Conservation (phyloP, 2,888 invertebrate genomes). For the Eristalis pertinax region DNA sequence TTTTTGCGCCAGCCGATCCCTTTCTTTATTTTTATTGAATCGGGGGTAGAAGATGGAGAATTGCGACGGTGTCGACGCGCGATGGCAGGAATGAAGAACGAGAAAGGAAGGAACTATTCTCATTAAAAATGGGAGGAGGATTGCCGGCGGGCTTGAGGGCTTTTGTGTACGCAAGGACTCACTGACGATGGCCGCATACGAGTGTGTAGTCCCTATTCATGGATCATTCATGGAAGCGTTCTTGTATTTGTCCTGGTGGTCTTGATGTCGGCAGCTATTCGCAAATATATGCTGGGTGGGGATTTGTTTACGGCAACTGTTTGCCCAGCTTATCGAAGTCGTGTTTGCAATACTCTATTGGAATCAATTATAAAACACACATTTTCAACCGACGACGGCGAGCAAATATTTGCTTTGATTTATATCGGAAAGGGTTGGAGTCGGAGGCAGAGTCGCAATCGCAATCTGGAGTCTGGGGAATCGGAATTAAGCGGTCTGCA, state of each 20-base stretch:
- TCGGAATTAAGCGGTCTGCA: too few species aligned
- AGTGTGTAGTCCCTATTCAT: slow-evolving; percentile 17
- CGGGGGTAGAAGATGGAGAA: slow-evolving; percentile 18
- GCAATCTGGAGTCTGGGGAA: background rate
- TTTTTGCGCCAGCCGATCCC: slow-evolving; percentile 42
- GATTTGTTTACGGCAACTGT: slow-evolving; percentile 63
- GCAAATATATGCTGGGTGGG: slow-evolving; percentile 54
- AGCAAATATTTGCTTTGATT: slow-evolving; percentile 65
- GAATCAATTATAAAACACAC: slow-evolving; percentile 72
- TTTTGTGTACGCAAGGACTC: slow-evolving; percentile 49
- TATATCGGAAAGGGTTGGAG: slow-evolving; percentile 29
- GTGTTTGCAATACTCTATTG: slow-evolving; percentile 70
- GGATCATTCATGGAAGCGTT: slow-evolving; percentile 27
- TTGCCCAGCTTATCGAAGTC: slow-evolving; percentile 70
- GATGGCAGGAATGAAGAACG: background rate
- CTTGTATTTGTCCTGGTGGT: slow-evolving; percentile 34
- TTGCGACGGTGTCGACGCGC: background rate
- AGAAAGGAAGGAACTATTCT: slow-evolving; percentile 43
- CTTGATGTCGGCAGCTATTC: slow-evolving; percentile 23
- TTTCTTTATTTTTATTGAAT: slow-evolving; percentile 66
- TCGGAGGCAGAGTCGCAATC: background rate
- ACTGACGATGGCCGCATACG: slow-evolving; percentile 24
- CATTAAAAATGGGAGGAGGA: slow-evolving; percentile 42
- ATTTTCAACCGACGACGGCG: slow-evolving; percentile 52
- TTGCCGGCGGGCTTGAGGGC: slow-evolving; percentile 42